Percentiles rank a stretch among this genome's conserved stretches.
Conservation (phyloP, 2,888 invertebrate species). For the Pristionchus exspectatus region DNA sequence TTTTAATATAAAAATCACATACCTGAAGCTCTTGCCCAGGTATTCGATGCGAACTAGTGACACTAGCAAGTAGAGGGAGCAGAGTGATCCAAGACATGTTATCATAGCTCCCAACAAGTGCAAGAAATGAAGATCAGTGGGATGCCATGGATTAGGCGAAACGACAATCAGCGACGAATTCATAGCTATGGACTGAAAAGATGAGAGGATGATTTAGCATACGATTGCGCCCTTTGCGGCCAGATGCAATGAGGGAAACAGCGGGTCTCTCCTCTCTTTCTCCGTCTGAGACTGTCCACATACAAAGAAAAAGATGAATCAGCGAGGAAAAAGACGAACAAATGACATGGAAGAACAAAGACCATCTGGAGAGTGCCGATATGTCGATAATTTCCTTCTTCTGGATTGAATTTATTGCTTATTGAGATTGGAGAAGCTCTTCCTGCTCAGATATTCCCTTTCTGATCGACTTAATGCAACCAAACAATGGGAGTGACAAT, state of each 20-base stretch:
- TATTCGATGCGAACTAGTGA: background rate
- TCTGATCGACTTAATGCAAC: constrained; percentile 26
- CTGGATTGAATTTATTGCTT: background rate
- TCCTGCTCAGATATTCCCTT: background rate
- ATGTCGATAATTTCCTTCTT: background rate
- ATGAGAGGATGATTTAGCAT: too few relatives aligned
- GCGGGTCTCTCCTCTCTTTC: background rate
- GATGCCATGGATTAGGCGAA: background rate
- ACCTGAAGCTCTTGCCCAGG: background rate
- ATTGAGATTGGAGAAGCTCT: background rate
- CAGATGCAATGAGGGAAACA: too few relatives aligned
- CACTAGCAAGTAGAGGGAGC: background rate
- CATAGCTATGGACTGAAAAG: background rate
- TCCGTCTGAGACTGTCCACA: background rate
- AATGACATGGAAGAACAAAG: background rate
- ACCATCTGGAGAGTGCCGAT: background rate
- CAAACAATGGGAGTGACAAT: background rate
- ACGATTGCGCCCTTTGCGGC: too few relatives aligned
- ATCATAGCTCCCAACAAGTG: background rate
- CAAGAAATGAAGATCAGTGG: background rate
- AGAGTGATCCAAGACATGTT: background rate
- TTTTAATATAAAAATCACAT: too few relatives aligned
- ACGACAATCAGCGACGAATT: background rate
- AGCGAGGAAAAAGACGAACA: background rate
- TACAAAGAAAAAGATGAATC: background rate